These are phyloP conservation scores for Plecotus auritus DNA, from an alignment of 2,113 vertebrate species.

Conservation along the genomic window DNA sequence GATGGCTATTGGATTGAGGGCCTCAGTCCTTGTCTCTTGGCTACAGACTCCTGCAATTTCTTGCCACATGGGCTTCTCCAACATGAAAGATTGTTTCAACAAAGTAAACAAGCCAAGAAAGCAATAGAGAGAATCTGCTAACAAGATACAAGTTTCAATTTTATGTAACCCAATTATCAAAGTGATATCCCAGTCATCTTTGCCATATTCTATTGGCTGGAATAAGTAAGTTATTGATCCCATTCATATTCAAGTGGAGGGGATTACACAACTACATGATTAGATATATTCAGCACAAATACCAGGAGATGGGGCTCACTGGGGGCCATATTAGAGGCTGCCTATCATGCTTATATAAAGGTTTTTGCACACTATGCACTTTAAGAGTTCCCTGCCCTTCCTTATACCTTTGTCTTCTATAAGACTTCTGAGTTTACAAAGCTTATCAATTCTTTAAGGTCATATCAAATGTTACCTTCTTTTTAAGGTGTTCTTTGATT, in stretches of 20 bases:
- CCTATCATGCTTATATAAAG: background rate
- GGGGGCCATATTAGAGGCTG: background rate
- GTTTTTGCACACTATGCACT: fast-evolving
- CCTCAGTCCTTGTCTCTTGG: background rate
- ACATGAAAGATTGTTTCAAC: background rate
- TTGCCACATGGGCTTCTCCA: background rate
- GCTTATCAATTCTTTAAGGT: background rate
- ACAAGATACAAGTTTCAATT: background rate
- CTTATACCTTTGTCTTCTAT: background rate
- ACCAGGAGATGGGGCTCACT: background rate
- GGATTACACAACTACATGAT: background rate
- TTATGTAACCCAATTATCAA: background rate
- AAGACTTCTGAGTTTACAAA: background rate
- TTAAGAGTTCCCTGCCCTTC: background rate
- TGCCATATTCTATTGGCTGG: background rate
- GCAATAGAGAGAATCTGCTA: background rate
- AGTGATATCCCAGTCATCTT: background rate
- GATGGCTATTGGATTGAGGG: background rate
- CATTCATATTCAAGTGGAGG: background rate
- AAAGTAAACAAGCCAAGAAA: background rate
- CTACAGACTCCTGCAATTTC: background rate
- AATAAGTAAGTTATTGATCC: background rate
- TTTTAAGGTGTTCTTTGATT: background rate
- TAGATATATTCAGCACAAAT: background rate
- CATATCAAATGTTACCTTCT: background rate